These are phyloP conservation scores for Corythucha ciliata DNA, from an alignment of 2,888 invertebrate species.

Conservation along the genomic window DNA sequence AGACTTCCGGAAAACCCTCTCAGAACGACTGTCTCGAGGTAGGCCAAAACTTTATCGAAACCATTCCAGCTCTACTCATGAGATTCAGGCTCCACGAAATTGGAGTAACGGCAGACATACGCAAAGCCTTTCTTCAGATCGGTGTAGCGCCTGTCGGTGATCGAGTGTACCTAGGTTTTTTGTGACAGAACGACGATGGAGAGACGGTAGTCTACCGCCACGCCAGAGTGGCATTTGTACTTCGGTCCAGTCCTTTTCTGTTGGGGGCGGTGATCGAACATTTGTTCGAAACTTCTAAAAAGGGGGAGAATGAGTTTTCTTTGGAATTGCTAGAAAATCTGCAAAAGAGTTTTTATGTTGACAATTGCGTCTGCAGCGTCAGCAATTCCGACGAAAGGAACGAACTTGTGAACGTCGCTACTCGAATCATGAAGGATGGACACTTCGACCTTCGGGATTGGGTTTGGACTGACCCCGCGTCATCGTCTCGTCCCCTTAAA, in stretches of 20 bases:
- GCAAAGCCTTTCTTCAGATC: conserved; percentile 38
- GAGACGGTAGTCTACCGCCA: conserved; percentile 17
- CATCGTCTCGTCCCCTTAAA: not conserved
- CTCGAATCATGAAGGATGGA: conserved; percentile 12
- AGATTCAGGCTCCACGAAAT: conserved; percentile 26
- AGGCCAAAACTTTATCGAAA: conserved; percentile 31
- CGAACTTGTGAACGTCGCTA: not conserved
- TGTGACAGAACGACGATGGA: conserved; percentile 28
- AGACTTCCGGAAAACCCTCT: conserved; percentile 16
- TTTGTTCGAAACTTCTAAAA: conserved; percentile 3
- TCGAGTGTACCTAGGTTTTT: conserved; percentile 35
- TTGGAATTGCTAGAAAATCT: not conserved
- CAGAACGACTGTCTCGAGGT: conserved; percentile 35
- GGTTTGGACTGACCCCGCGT: conserved; percentile 9
- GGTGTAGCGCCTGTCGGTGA: conserved; percentile 32
- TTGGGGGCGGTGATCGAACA: conserved; percentile 20
- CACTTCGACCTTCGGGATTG: conserved; percentile 25
- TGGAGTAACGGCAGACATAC: conserved; percentile 33
- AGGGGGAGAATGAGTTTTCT: not conserved
- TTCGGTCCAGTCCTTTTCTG: conserved; percentile 23
- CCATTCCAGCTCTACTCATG: conserved; percentile 25
- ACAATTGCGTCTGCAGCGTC: conserved; percentile 11
- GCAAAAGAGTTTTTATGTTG: conserved; percentile 20
- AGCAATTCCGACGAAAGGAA: not conserved
- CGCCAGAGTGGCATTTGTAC: conserved; percentile 22